Conservation (phyloP, 2,888 invertebrate species). For the Lycaena phlaeas region DNA sequence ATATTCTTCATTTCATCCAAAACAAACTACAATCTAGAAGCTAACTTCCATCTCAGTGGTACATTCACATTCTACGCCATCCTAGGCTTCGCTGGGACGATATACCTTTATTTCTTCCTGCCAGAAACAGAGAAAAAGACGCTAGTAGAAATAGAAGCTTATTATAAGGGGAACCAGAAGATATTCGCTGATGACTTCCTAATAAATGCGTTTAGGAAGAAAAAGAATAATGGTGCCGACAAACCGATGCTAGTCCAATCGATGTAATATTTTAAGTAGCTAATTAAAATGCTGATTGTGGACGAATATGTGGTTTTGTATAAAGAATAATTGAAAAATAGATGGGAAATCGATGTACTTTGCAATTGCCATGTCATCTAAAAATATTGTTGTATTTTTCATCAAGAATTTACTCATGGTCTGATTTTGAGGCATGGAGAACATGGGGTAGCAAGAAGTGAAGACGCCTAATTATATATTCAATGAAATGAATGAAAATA, state of each 20-base stretch:
- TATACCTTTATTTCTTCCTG: constrained; percentile 64
- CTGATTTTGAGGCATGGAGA: too few relatives aligned
- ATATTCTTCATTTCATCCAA: constrained; percentile 65
- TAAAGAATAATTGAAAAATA: too few relatives aligned
- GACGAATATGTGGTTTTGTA: too few relatives aligned
- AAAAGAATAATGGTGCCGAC: constrained; percentile 31
- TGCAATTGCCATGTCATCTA: too few relatives aligned
- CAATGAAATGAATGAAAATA: too few relatives aligned
- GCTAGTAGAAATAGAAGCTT: constrained; percentile 65
- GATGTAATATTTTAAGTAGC: constrained; percentile 9
- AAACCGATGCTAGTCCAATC: constrained; percentile 51
- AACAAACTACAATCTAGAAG: constrained; percentile 68
- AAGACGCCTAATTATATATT: too few relatives aligned
- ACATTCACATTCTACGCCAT: constrained; percentile 59
- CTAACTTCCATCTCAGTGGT: constrained; percentile 56
- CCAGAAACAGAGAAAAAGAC: constrained; percentile 71
- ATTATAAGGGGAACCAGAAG: constrained; percentile 48
- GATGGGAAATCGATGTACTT: too few relatives aligned
- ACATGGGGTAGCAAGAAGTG: too few relatives aligned
- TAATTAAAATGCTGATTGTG: not conserved
- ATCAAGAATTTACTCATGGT: too few relatives aligned
- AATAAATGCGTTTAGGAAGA: constrained; percentile 51
- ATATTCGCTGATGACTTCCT: constrained; percentile 58
- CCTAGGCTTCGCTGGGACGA: constrained; percentile 54
- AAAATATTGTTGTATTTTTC: too few relatives aligned